Evolutionary conservation across 2,888 invertebrate species (phyloP).

Genomic region (Yponomeuta malinellus): DNA sequence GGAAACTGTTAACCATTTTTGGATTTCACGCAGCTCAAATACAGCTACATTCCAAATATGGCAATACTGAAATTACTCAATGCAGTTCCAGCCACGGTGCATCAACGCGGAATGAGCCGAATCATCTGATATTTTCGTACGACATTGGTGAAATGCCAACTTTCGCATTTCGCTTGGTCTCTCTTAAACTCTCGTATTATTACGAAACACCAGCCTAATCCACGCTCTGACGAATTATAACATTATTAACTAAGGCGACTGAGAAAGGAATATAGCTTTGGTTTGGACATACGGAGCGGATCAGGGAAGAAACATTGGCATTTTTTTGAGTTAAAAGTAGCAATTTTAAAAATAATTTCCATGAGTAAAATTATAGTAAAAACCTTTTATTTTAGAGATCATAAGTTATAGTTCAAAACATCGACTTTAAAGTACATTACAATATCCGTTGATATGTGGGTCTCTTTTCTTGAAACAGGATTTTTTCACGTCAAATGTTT

Average conservation of each 20-base stretch:
- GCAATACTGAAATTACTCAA: background rate
- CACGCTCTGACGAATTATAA: background rate
- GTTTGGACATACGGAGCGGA: too few species aligned
- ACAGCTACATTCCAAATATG: background rate
- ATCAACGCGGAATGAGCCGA: background rate
- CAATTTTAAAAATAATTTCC: background rate
- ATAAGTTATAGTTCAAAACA: background rate
- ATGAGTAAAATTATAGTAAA: too few species aligned
- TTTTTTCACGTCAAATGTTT: too few species aligned
- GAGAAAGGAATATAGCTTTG: too few species aligned
- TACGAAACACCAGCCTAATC: background rate
- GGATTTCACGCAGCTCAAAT: background rate
- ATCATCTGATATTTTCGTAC: slow-evolving; percentile 11
- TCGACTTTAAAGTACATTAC: too few species aligned
- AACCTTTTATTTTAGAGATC: too few species aligned
- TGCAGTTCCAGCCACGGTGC: background rate
- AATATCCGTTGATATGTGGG: too few species aligned
- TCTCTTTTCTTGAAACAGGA: too few species aligned
- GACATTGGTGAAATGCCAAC: slow-evolving; percentile 46
- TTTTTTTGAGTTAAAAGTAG: too few species aligned
- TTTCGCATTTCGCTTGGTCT: slow-evolving; percentile 48
- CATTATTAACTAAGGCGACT: too few species aligned
- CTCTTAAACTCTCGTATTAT: slow-evolving; percentile 11
- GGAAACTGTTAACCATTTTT: too few species aligned
- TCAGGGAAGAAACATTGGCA: too few species aligned